Evolutionary conservation across 30 jellyfish, hydroid and myxozoan species (phyloP), one percentile per base, ranked within the genome.

Genomic region (Turritopsis rubra): DNA sequence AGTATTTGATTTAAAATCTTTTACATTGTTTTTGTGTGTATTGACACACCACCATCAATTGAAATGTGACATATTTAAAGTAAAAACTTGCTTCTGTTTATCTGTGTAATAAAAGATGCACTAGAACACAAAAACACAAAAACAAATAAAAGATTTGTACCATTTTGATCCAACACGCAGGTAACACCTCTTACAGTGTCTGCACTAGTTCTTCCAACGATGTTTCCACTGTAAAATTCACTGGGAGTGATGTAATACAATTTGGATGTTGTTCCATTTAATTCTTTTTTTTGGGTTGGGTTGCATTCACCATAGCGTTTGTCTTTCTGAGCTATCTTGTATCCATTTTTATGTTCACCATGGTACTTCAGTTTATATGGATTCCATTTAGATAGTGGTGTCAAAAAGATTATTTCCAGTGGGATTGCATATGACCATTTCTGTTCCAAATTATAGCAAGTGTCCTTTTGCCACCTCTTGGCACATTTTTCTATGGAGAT

Each of bases 341-440:
- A 78, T 18, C 54, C 83, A 18, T 85, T 68, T 17, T 21, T 71
- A 30, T 89, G 73, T 25, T 85, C 90, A 0, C 98, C 98, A 74
- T 88, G 93, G 90, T 92, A 88, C 29, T 81, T 83, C 28, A 92
- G 8, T 19, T 92, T 77, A 71, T 54, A 71, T 29, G 98, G 98
- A 65, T 92, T 92, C 98, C 98, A 92, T 22, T 88, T 88, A 27
- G 85, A 85, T 79, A 92, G 85, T 4, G 98, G 98, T 18, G 96
- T 92, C 80, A 92, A 85, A 72, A 84, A 92, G 79, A 92, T 92
- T 86, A 92, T 66, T 75, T 92, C 98, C 76, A 92, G 74, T 30
- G 98, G 98, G 13, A 92, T 88, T 19, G 98, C 98, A 87, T 94
- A 92, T 19, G 96, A 65, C 98, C 98, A 92, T 52, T 84, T 87